phyloP scores from a whole-genome alignment of 2,113 vertebrate species.

The Hassar affinis region DNA sequence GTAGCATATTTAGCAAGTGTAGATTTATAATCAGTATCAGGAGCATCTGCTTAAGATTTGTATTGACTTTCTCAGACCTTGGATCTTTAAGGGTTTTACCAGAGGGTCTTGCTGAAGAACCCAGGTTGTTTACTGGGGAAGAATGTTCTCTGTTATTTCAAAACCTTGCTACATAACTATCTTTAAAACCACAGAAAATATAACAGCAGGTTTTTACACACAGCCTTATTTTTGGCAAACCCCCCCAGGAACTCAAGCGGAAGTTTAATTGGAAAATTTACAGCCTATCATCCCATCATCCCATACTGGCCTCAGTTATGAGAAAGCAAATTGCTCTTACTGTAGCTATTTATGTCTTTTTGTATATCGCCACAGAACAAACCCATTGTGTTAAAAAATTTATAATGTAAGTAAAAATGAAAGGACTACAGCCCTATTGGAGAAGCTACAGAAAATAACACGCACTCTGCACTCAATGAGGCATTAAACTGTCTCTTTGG shows the following conservation, averaged over 20 bases:
- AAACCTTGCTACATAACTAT: not conserved
- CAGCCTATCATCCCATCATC: slow-evolving; percentile 43
- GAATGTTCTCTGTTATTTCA: not conserved
- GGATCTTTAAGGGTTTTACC: not conserved
- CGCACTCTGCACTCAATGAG: slow-evolving; percentile 19
- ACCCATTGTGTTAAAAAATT: not conserved
- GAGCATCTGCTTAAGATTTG: not conserved
- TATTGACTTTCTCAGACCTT: too few species aligned
- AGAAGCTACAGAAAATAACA: slow-evolving; percentile 13
- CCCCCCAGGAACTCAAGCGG: slow-evolving; percentile 43
- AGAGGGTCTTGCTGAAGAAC: not conserved
- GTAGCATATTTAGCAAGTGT: not conserved
- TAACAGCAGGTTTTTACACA: slow-evolving; percentile 13
- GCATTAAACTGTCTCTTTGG: slow-evolving; percentile 34
- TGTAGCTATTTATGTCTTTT: slow-evolving; percentile 1
- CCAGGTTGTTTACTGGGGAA: too few species aligned
- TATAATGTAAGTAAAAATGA: not conserved
- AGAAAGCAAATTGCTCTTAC: slow-evolving; percentile 37
- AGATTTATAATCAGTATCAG: not conserved
- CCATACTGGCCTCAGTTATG: slow-evolving; percentile 31
- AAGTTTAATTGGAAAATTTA: slow-evolving; percentile 57
- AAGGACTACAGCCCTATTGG: slow-evolving; percentile 14
- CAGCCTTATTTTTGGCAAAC: slow-evolving; percentile 32
- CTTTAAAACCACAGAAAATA: slow-evolving; percentile 24
- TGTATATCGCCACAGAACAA: not conserved